These are phyloP conservation scores for Alligator mississippiensis DNA, from an alignment of 2,113 vertebrate species.

Conservation along the genomic window DNA sequence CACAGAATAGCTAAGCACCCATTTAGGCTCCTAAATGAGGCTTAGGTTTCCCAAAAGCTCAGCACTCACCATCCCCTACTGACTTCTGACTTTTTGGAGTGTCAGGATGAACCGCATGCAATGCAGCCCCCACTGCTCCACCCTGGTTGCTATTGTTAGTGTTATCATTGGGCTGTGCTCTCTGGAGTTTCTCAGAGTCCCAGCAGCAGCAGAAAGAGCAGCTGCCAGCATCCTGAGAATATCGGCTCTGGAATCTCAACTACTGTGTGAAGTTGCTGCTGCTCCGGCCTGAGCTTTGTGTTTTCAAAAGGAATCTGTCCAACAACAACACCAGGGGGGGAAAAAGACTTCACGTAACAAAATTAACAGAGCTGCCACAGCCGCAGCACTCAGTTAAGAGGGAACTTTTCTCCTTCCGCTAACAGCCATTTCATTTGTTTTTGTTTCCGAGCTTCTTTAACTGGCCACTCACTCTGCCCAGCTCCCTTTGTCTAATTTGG, in stretches of 20 bases:
- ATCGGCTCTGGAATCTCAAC: constrained; percentile 69
- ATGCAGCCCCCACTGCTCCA: not conserved
- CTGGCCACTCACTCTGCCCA: constrained; percentile 43
- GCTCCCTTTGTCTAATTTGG: constrained; percentile 69
- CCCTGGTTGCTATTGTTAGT: not conserved
- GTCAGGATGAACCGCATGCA: not conserved
- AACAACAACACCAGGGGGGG: constrained; percentile 57
- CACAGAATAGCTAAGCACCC: too few species aligned
- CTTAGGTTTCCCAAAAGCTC: not conserved
- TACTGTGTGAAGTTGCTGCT: constrained; percentile 67
- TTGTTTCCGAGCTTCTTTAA: constrained; percentile 67
- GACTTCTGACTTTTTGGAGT: not conserved
- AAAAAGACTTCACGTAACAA: constrained; percentile 64
- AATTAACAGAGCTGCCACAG: constrained; percentile 64
- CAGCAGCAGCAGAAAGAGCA: constrained; percentile 50
- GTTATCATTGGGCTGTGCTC: constrained; percentile 5
- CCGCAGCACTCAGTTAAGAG: constrained; percentile 39
- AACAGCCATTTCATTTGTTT: constrained; percentile 65
- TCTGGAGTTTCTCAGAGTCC: constrained; percentile 32
- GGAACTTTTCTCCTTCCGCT: constrained; percentile 36
- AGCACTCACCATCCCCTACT: not conserved
- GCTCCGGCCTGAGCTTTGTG: constrained; percentile 56
- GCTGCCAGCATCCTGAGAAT: constrained; percentile 69
- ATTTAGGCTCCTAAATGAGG: not conserved
- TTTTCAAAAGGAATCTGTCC: constrained; percentile 66